Evolutionary conservation across 2,888 invertebrate genomes (phyloP).

Genomic region (Lysandra bellargus): DNA sequence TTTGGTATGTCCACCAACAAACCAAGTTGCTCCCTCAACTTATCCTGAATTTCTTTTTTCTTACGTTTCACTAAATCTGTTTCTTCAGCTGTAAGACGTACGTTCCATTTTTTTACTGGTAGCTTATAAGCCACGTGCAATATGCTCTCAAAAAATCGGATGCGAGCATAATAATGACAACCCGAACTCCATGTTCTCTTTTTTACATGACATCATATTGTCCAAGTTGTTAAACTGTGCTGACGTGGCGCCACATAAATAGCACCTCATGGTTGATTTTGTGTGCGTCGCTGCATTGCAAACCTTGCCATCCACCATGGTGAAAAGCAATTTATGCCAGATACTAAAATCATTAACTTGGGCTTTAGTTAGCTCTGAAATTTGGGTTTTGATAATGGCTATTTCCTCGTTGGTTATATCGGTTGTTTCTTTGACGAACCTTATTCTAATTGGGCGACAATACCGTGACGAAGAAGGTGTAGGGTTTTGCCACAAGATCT

Average conservation of each 20-base stretch:
- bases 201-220: constrained; percentile 34
- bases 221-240: constrained; percentile 48
- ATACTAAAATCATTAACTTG: no score
- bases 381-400: no score
- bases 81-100: constrained; percentile 36
- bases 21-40: constrained; percentile 41
- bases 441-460: no score
- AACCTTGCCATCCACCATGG: constrained; percentile 50
- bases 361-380: no score
- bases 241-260: constrained; percentile 48
- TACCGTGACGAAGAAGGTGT: no score
- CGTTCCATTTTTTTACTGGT: constrained; percentile 46
- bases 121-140: constrained; percentile 50
- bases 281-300: constrained; percentile 49
- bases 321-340: constrained; percentile 36
- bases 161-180: constrained; percentile 46
- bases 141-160: constrained; percentile 46
- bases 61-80: not conserved
- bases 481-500: no score
- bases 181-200: constrained; percentile 39
- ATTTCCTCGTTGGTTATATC: no score
- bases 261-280: constrained; percentile 48
- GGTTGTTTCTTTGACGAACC: no score
- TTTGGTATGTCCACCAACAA: constrained; percentile 45
- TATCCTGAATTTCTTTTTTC: constrained; percentile 40